phyloP scores from a whole-genome alignment of 2,797 vertebrate genomes.

The Muraenolepis orangiensis region DNA sequence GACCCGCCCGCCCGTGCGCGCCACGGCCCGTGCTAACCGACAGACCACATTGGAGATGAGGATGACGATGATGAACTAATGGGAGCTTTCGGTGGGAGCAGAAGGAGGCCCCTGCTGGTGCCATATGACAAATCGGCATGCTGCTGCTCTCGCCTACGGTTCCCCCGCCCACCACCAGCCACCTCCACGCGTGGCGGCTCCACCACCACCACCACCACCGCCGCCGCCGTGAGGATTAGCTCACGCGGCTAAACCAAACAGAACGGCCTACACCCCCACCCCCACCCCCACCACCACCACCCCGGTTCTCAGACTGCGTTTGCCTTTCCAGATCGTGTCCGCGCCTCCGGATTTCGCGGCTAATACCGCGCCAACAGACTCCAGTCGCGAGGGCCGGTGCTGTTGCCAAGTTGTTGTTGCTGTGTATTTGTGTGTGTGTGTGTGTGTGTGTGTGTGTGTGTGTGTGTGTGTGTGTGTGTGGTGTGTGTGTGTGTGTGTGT shows the following conservation, averaged over 20 bases:
- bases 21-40: conserved; percentile 59
- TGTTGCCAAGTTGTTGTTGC: conserved; percentile 39
- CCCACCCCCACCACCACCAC: too few species aligned
- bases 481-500: conserved; percentile 1
- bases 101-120: conserved; percentile 69
- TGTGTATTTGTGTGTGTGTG: not conserved
- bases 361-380: conserved; percentile 47
- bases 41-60: conserved; percentile 65
- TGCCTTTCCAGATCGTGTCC: conserved; percentile 55
- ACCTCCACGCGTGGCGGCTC: conserved; percentile 71
- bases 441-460: conserved; percentile 2
- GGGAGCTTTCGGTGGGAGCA: conserved; percentile 65
- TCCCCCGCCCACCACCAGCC: conserved; percentile 69
- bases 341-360: conserved; percentile 59
- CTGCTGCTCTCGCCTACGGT: conserved; percentile 73
- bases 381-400: conserved; percentile 44
- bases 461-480: not conserved
- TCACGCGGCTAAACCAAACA: conserved; percentile 68
- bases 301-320: conserved; percentile 64
- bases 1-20: conserved; percentile 49
- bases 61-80: conserved; percentile 66
- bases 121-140: conserved; percentile 74
- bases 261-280: too few species aligned
- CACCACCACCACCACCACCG: too few species aligned
- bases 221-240: conserved; percentile 73